Evolutionary conservation across 1,140 invertebrate species (phyloP).

Genomic region (Drosophila sp.): DNA sequence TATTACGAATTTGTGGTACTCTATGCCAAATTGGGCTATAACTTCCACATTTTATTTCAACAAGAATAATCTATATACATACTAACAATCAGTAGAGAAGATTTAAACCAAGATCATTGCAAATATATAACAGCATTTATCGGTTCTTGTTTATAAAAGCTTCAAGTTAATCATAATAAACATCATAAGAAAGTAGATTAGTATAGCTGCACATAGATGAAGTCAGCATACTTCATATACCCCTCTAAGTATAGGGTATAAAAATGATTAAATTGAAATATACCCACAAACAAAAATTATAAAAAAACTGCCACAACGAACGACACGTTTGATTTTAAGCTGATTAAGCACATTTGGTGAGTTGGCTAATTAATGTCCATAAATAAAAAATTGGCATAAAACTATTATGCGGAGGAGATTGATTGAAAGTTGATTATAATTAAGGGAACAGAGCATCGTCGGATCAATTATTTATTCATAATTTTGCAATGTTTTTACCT

Average conservation of each 20-base stretch:
- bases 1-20: background rate
- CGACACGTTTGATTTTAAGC: conserved; percentile 9
- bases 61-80: no score
- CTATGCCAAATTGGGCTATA: background rate
- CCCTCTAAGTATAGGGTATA: background rate
- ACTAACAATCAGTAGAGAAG: no score
- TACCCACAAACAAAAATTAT: conserved; percentile 20
- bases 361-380: conserved; percentile 32
- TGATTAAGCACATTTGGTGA: conserved; percentile 40
- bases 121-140: no score
- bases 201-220: no score
- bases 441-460: conserved; percentile 11
- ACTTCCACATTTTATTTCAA: no score
- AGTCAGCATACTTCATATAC: background rate
- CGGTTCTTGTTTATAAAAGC: no score
- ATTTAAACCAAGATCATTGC: no score
- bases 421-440: conserved; percentile 24
- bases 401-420: conserved; percentile 43
- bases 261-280: conserved; percentile 2
- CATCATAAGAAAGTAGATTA: no score
- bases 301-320: conserved; percentile 33
- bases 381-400: conserved; percentile 40
- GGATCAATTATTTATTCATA: background rate
- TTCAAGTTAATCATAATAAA: no score
- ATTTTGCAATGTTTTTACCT: background rate